Base-by-base conservation (phyloP, 2,113 vertebrate species). In the Sialia sialis region DNA sequence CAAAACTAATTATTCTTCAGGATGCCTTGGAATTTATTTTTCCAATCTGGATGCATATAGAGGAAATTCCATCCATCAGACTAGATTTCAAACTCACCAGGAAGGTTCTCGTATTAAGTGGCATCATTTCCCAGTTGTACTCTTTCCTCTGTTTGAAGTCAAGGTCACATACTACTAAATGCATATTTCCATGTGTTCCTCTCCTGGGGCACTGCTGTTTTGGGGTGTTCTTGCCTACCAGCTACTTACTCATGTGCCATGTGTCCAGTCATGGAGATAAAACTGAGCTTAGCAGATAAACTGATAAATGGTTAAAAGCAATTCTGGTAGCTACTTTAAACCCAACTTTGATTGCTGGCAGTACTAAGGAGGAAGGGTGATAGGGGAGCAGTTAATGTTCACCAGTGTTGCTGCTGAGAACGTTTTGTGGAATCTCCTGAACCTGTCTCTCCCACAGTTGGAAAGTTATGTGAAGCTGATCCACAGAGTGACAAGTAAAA, bases 1-100 rank as follows among this genome's bases (percentile, higher is more conserved):
- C 34, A 88, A 76, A 89, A 44, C 26, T 58, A 87, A 7, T 79
- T 94, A 63, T 72, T 95, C 83, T 93, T 84, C 41, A 68, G 22
- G 51, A 89, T 90, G 64, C 68, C 79, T 81, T 90, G 85, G 63
- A 91, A 54, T 73, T 38, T 44, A 1, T 48, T 23, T 93, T 87
- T 94, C 59, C 67, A 62, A 21, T 86, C 43, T 77, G 48, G 36
- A 81, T 95, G 48, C 60, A 52, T 36, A 16, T 58, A 48, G 66
- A 60, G 84, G 70, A 78, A 70, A 49, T 84, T 70, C 19, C 27
- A 19, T 63, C 82, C 36, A 67, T 95, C 63, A 49, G 22, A 48
- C 48, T 69, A 39, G 67, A 70, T 77, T 85, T 38, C 60, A 67
- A 34, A 43, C 55, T 59, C 34, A 54, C 8, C 6, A 8, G 8